A percentile compares a stretch with the other conserved stretches of the same genome.
These are phyloP conservation scores for Harpagoxenus sublaevis DNA, from an alignment of 2,888 invertebrate species.

Conservation along the genomic window DNA sequence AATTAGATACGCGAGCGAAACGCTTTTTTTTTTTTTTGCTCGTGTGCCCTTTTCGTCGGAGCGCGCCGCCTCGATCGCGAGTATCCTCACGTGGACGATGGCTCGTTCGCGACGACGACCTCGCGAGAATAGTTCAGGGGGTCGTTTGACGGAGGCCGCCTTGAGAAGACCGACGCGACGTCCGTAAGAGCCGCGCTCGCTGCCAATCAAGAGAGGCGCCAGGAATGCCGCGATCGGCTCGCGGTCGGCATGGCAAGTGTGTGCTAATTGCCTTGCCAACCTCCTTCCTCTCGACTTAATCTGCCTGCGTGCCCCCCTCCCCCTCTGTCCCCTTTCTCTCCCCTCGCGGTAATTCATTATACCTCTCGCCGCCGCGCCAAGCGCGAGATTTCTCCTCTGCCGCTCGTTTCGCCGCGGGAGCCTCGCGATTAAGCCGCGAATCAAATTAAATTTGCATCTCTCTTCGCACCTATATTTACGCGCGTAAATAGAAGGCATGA, in stretches of 20 bases:
- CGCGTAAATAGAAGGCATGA: neutral
- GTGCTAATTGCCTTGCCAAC: slow-evolving; percentile 80
- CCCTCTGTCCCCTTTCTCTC: slow-evolving; percentile 10
- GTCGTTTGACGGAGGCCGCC: slow-evolving; percentile 71
- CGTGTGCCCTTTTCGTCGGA: neutral
- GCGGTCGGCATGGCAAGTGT: slow-evolving; percentile 79
- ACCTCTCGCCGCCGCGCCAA: slow-evolving; percentile 52
- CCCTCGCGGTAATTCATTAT: slow-evolving; percentile 51
- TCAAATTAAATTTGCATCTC: slow-evolving; percentile 56
- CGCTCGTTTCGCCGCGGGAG: slow-evolving; percentile 61
- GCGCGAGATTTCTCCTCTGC: slow-evolving; percentile 54
- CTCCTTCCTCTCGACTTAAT: neutral
- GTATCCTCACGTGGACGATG: slow-evolving; percentile 44
- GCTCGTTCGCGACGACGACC: slow-evolving; percentile 24
- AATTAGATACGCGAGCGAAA: slow-evolving; percentile 37
- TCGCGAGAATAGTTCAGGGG: slow-evolving; percentile 53
- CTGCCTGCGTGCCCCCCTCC: neutral
- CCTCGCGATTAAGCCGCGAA: slow-evolving; percentile 68
- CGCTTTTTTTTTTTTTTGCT: neutral
- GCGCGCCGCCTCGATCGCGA: slow-evolving; percentile 36
- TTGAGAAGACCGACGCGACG: slow-evolving; percentile 58
- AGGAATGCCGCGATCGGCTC: slow-evolving; percentile 74
- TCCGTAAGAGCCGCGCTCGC: slow-evolving; percentile 51
- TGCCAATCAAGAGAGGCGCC: slow-evolving; percentile 76
- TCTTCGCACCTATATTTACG: slow-evolving; percentile 57